phyloP scores from a whole-genome alignment of 2,888 invertebrate species.

The Spodoptera picta region DNA sequence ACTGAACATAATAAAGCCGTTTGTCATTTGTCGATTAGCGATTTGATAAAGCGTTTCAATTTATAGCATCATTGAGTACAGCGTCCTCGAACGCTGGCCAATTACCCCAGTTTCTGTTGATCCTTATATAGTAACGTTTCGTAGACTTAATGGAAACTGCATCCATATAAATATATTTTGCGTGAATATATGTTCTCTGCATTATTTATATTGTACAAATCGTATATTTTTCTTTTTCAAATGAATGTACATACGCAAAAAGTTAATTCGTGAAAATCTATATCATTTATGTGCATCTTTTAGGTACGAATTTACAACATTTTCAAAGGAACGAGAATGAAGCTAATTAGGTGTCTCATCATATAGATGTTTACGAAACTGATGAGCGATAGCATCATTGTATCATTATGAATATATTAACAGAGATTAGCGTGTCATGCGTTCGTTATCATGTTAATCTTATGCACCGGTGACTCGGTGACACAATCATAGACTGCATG shows the following conservation, averaged over 20 bases:
- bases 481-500: conserved; percentile 63
- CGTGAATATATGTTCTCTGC: conserved; percentile 1
- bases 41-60: conserved; percentile 82
- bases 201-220: conserved; percentile 9
- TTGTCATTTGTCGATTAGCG: conserved; percentile 79
- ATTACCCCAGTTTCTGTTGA: conserved; percentile 75
- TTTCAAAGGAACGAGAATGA: neutral
- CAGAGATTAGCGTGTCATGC: conserved; percentile 61
- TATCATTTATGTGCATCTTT: no score
- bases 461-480: conserved; percentile 70
- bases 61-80: conserved; percentile 80
- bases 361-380: conserved; percentile 10
- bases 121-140: conserved; percentile 59
- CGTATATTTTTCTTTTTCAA: conserved; percentile 16
- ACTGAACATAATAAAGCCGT: conserved; percentile 72
- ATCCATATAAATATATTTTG: conserved; percentile 14
- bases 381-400: conserved; percentile 40
- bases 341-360: conserved; percentile 7
- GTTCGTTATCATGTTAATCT: conserved; percentile 72
- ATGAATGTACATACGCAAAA: neutral
- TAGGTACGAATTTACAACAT: no score
- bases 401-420: conserved; percentile 43
- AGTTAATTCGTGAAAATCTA: neutral
- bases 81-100: conserved; percentile 67
- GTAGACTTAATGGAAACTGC: conserved; percentile 42